Conservation (phyloP, 2,797 vertebrate species). For the Pseudopleuronectes americanus region DNA sequence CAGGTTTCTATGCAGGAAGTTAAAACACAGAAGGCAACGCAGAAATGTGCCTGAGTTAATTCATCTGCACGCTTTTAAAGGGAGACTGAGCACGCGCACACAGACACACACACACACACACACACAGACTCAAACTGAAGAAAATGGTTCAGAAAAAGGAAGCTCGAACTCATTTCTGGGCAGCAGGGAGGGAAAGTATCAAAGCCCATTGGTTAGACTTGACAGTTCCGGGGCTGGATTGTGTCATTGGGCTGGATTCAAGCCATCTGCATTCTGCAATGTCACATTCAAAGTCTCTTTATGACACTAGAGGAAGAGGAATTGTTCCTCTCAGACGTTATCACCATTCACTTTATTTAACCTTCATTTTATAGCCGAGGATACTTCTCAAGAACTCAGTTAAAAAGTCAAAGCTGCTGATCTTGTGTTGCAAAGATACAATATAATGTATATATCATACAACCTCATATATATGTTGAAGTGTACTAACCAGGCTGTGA, state of each 20-base stretch:
- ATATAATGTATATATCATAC: too few species aligned
- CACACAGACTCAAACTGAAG: constrained; percentile 18
- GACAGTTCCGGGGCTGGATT: constrained; percentile 31
- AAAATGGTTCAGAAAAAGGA: constrained; percentile 35
- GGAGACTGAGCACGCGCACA: background rate
- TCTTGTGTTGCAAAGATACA: background rate
- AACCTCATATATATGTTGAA: too few species aligned
- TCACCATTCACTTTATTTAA: background rate
- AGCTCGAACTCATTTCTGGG: constrained; percentile 37
- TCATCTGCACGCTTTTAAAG: constrained; percentile 26
- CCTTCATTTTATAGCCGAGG: background rate
- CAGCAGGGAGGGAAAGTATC: constrained; percentile 39
- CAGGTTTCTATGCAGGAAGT: constrained; percentile 42
- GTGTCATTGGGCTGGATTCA: constrained; percentile 21
- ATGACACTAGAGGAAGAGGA: constrained; percentile 17
- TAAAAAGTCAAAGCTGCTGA: background rate
- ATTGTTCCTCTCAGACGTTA: background rate
- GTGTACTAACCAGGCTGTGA: too few species aligned
- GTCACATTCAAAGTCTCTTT: constrained; percentile 24
- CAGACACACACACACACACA: too few species aligned
- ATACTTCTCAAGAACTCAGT: too few species aligned
- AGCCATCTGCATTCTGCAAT: constrained; percentile 26
- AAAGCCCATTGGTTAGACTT: constrained; percentile 42
- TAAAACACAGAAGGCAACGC: background rate
- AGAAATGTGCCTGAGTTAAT: constrained; percentile 31